Evolutionary conservation across 2,888 invertebrate genomes (phyloP).

Genomic region (Microctonus brassicae): DNA sequence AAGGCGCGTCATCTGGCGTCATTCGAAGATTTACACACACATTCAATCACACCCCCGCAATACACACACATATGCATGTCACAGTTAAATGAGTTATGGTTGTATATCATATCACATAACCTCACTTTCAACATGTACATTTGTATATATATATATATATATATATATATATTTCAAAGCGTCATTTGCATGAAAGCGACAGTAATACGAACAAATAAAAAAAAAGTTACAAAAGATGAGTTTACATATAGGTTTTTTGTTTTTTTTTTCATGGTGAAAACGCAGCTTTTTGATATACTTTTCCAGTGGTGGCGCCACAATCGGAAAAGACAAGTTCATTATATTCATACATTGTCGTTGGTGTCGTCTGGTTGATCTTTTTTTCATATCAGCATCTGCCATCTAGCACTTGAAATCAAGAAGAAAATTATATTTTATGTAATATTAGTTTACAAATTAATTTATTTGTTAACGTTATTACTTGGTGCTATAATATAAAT

Average conservation of each 20-base stretch:
- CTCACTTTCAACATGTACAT: too few species aligned
- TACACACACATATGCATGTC: not conserved
- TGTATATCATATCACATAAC: not conserved
- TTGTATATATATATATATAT: too few species aligned
- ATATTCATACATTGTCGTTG: not conserved
- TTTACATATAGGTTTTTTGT: too few species aligned
- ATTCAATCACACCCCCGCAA: conserved; percentile 7
- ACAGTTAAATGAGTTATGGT: too few species aligned
- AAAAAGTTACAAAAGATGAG: too few species aligned
- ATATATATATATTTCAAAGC: too few species aligned
- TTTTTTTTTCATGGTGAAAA: not conserved
- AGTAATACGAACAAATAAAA: too few species aligned
- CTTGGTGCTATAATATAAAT: too few species aligned
- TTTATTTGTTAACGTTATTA: not conserved
- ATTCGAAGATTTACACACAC: conserved; percentile 21
- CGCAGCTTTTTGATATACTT: not conserved
- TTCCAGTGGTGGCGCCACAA: not conserved
- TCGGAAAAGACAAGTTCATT: not conserved
- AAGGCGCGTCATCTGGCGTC: conserved; percentile 47
- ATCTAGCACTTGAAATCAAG: not conserved
- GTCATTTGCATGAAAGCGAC: not conserved
- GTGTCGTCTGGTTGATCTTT: too few species aligned
- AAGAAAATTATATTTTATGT: not conserved
- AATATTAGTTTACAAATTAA: not conserved
- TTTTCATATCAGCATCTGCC: too few species aligned